Conservation (phyloP, 2,113 vertebrate species). For the Menidia beryllina region DNA sequence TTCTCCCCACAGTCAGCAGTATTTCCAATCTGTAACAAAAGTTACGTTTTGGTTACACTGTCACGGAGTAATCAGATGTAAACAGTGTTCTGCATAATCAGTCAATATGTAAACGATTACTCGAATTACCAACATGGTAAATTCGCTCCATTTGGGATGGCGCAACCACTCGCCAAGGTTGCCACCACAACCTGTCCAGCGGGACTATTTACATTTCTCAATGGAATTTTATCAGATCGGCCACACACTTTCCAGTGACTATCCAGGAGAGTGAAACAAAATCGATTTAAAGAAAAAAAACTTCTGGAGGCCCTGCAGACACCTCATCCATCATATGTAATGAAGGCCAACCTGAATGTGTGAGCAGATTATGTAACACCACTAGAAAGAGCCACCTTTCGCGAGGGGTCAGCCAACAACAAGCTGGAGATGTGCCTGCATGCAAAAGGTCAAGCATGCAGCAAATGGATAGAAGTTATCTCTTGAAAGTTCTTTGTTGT, state of each 20-base stretch:
- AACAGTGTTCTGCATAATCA: constrained; percentile 2
- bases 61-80: neutral
- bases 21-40: neutral
- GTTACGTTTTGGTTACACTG: neutral
- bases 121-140: neutral
- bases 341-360: constrained; percentile 21
- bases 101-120: constrained; percentile 5
- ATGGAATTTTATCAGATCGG: neutral
- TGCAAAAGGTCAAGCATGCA: constrained; percentile 40
- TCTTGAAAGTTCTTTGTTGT: constrained; percentile 9
- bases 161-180: neutral
- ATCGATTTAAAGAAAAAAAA: constrained; percentile 6
- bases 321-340: constrained; percentile 9
- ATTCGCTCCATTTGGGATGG: constrained; percentile 1
- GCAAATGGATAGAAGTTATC: constrained; percentile 23
- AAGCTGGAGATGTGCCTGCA: constrained; percentile 25
- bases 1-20: neutral
- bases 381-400: constrained; percentile 23
- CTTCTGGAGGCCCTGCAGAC: constrained; percentile 1
- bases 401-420: constrained; percentile 34
- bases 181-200: too few species aligned
- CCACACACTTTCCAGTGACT: neutral
- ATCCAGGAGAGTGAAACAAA: neutral
- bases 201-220: neutral
- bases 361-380: constrained; percentile 29